A percentile compares a stretch with the other conserved stretches of the same genome.
Conservation (phyloP, 2,888 invertebrate species). For the Lasius platythorax region DNA sequence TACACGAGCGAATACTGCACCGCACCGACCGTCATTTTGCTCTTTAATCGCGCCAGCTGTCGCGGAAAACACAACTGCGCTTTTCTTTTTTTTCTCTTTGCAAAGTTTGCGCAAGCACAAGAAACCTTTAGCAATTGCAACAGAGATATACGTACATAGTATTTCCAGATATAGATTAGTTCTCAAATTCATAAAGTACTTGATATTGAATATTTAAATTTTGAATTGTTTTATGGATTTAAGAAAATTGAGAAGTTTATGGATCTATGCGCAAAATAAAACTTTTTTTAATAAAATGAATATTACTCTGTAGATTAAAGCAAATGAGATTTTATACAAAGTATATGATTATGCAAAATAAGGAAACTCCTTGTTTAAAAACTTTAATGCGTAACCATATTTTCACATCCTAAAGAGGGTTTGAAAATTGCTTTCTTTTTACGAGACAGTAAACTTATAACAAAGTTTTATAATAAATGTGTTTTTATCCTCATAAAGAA, state of each 20-base stretch:
- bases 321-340: slow-evolving; percentile 10
- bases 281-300: neutral
- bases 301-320: neutral
- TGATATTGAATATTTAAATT: neutral
- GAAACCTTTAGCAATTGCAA: neutral
- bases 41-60: slow-evolving; percentile 24
- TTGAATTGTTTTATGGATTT: neutral
- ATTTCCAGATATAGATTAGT: neutral
- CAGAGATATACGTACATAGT: neutral
- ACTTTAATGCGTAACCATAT: slow-evolving; percentile 15
- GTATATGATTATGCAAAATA: neutral
- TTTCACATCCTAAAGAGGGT: slow-evolving; percentile 3
- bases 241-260: neutral
- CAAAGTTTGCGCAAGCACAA: neutral
- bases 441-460: neutral
- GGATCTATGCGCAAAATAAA: neutral
- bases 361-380: neutral
- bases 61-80: slow-evolving; percentile 8
- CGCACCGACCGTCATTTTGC: slow-evolving; percentile 27
- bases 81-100: neutral
- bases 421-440: neutral
- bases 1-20: slow-evolving; percentile 43
- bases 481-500: neutral
- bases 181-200: neutral
- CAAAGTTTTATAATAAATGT: neutral